Percentiles rank a stretch among this genome's conserved stretches.
Conservation (phyloP, 2,797 vertebrate species). For the Onychomys arenicola region DNA sequence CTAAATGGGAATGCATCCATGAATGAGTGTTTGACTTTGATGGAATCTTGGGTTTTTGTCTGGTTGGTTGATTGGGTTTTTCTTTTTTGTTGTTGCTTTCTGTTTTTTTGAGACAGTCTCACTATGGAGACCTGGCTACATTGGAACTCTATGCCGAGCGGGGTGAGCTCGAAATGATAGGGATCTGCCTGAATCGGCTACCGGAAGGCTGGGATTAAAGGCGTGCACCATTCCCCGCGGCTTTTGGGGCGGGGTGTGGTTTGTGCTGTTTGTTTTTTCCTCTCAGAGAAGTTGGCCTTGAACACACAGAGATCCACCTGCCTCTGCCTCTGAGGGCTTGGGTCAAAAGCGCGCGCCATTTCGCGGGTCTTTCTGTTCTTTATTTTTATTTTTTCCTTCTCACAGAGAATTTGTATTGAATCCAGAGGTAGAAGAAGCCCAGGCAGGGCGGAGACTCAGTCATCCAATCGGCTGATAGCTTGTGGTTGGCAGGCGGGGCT, state of each 20-base stretch:
- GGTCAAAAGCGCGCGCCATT: neutral
- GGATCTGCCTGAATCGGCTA: neutral
- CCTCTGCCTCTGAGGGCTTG: neutral
- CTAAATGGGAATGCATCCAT: neutral
- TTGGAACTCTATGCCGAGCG: neutral
- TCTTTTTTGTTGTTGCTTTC: too few relatives aligned
- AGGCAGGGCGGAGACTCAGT: neutral
- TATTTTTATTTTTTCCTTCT: neutral
- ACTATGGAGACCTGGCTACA: neutral
- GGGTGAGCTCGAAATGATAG: too few relatives aligned
- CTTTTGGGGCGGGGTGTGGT: neutral
- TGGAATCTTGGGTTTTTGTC: neutral
- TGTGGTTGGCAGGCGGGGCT: neutral
- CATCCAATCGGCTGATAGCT: neutral
- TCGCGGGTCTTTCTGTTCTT: neutral
- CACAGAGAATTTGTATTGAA: too few relatives aligned
- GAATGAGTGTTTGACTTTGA: neutral
- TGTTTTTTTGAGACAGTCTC: neutral
- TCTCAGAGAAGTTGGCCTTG: neutral
- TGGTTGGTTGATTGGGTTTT: too few relatives aligned
- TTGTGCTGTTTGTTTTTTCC: too few relatives aligned
- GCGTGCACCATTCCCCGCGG: neutral
- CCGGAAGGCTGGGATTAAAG: neutral
- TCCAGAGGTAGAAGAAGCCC: neutral
- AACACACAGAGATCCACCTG: neutral